Base-by-base conservation (phyloP, 2,888 invertebrate species). In the Philereme vetulata region DNA sequence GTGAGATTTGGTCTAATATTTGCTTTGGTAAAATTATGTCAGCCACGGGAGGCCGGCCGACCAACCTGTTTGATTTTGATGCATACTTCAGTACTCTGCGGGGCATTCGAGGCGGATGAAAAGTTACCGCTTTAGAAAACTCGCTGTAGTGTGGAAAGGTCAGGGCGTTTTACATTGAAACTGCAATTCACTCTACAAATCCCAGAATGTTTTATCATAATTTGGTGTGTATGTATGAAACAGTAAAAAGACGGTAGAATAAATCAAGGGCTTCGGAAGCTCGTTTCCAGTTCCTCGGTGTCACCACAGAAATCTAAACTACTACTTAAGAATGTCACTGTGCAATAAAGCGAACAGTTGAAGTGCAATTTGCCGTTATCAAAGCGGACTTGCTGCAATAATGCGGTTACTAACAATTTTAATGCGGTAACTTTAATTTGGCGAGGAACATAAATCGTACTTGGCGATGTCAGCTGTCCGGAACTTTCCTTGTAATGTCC, bases 401-500 rank as follows among this genome's bases (percentile, higher is more conserved):
- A 86, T 85, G 81, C 82, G 86, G 80, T 80, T 84, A 86, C 79
- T 86, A 87, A 85, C 87, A 85, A 81, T 88, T 90, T 54, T 90
- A 88, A 86, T 85, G 82, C 82, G 86, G 80, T 80, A 85, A 87
- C 79, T 86, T 90, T 86, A 88, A 87, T 90, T 90, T 85, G 82
- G 82, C 78, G 80, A 80, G 71, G 78, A 76, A 82, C 86, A 88
- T 91, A 90, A 92, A 90, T 90, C 80, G 81, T 86, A 86, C 88
- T 90, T 85, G 82, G 81, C 80, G 87, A 88, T 89, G 91, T 90
- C 91, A 90, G 86, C 86, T 88, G 90, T 89, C 90, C 85, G 74
- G 82, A 90, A 90, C 84, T 88, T 87, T 85, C 87, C 86, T 86
- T 84, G 86, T 90, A 90, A 91, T 90, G 88, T 89, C 88, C 84